Evolutionary conservation across 2,113 vertebrate genomes (phyloP), one percentile per base, ranked within the genome.

Genomic region (Caranx melampygus): DNA sequence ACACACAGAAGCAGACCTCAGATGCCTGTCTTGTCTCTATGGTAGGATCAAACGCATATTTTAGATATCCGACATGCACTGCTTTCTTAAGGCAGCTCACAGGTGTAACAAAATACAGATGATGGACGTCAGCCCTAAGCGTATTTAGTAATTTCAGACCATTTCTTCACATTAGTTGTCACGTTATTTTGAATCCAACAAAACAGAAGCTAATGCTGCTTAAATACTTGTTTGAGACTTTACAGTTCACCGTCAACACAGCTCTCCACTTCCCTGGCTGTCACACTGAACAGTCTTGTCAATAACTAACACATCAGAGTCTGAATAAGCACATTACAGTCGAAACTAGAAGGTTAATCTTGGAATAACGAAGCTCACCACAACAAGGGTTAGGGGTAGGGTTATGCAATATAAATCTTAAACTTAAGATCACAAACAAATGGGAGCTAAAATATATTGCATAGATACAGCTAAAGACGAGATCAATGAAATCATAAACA

Each of bases 31-130:
- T 78, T 54, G 57, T 64, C 72, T 75, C 65, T 67, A 21, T n/a
- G 35, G 49, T 21, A 33, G 64, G 60, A 85, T 87, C 54, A 78
- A 78, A 84, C 52, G 33, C 65, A 44, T 79, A 79, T 88, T 87
- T 84, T 85, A 72, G 78, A 75, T 61, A 68, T 72, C 47, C 4
- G 12, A 62, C 40, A 13, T 55, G 14, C 70, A 26, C n/a, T 4
- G 57, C 58, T 84, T 61, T 73, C 54, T 77, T 78, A 20, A 47
- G 34, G 44, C 65, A 62, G 58, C 72, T 87, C 45, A 75, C 61
- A 77, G 64, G 45, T 75, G 72, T 47, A 74, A 76, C 65, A 55
- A 82, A 84, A 84, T 26, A 63, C 16, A 52, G 47, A 58, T 61
- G 75, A 79, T 51, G 40, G 75, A 78, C 76, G 60, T 63, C 47